phyloP scores from a whole-genome alignment of 2,888 invertebrate genomes.

The Noctua pronuba region DNA sequence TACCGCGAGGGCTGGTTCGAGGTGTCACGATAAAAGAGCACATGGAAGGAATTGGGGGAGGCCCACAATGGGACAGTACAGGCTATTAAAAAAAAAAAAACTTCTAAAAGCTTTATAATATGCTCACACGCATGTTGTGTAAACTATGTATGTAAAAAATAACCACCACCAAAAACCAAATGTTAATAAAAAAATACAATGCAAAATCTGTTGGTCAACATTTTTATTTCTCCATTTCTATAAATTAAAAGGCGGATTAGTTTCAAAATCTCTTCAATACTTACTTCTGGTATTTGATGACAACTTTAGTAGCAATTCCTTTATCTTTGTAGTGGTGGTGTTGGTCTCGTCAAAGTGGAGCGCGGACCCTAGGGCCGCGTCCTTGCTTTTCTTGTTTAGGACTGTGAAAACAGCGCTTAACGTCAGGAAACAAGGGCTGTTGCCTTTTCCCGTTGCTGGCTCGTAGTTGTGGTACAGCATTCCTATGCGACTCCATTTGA shows the following conservation, averaged over 20 bases:
- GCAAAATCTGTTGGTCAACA: conserved; percentile 16
- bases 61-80: no score
- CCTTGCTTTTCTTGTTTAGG: conserved; percentile 83
- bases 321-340: conserved; percentile 89
- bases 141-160: background rate
- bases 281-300: conserved; percentile 93
- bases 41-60: no score
- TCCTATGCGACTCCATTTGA: conserved; percentile 93
- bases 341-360: conserved; percentile 92
- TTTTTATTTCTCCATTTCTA: conserved; percentile 47
- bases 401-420: conserved; percentile 92
- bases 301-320: conserved; percentile 90
- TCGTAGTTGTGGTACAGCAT: conserved; percentile 94
- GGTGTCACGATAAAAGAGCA: no score
- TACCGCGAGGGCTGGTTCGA: no score
- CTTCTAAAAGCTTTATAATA: background rate
- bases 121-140: background rate
- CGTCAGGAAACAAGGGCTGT: conserved; percentile 95
- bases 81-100: no score
- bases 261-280: conserved; percentile 77
- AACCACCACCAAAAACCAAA: background rate
- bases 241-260: conserved; percentile 23
- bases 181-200: conserved; percentile 53
- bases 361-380: conserved; percentile 88
- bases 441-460: conserved; percentile 91